Base-by-base conservation (phyloP, 23 tunicate species). In the Aplidium turbinatum region DNA sequence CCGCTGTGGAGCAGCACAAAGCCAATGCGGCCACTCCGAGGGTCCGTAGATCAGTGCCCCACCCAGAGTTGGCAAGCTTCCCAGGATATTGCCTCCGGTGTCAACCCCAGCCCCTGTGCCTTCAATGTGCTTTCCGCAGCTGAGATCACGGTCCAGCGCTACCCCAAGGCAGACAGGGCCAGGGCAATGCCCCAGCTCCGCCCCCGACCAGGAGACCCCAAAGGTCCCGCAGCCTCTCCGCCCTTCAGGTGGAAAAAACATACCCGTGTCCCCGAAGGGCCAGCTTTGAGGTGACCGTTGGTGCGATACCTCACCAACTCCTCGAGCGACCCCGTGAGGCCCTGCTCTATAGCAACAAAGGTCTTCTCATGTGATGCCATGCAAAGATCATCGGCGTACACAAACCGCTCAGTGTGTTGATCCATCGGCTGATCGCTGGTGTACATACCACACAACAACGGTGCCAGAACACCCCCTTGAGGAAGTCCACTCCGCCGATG, bases 381-480 rank as follows among this genome's bases (percentile, higher is more conserved):
- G 35, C 35, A 60, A 25, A 60, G 67, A 60, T 60, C 36, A 29
- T 60, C 67, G 30, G 67, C 67, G 35, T 25, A 29, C 11, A 60
- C 5, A 30, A 60, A 60, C 19, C 35, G 36, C 3, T 5, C 5
- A 60, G 36, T 60, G 7, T 25, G 18, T 26, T 11, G 7, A 30
- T 4, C 35, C 19, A 4, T 4, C 35, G 67, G 36, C 67, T 26
- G 67, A n/a, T 30, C 67, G 31, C 31, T 60, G 6, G 67, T 60
- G 67, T 60, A 60, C 3, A 60, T 60, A 29, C 31, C 31, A 30
- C 6, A 29, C 67, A 25, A 22, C 9, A 60, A 4, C 19, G 67
- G 67, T 4, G 34, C 34, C 23, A 60, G 67, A 4, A 29, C 67
- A 26, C 36, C 7, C 9, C 67, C 36, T n/a, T 60, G 35, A 29